Base-by-base conservation (phyloP, 2,888 invertebrate genomes). In the Nezara viridula region DNA sequence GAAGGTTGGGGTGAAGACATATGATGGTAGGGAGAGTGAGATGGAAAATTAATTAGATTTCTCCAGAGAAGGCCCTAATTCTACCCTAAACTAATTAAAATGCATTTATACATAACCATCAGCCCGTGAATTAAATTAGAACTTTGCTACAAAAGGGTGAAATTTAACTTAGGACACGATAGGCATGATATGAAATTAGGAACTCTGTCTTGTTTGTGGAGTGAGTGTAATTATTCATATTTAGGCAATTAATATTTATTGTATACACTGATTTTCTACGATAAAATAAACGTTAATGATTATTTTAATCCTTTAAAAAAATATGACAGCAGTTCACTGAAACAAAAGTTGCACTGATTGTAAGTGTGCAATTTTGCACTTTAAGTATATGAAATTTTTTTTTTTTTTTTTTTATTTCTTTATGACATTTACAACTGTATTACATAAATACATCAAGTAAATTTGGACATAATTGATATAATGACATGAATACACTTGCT, bases 31-130 rank as follows among this genome's bases (percentile, higher is more conserved):
- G 66, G 66, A 37, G 66, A 73, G 66, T 73, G 66, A 73, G 32
- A 73, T 73, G 66, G 66, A 73, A 73, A 73, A 73, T 73, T 73
- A 73, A 73, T 73, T 73, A 73, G 66, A 73, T 73, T 73, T 32
- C 66, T 73, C 32, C 32, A 7, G 32, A 37, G 32, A 73, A 73
- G 66, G 19, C 37, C 66, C 66, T 73, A 73, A 73, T 73, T 73
- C 66, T 73, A 73, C 66, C 37, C 66, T 73, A 73, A 73, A 73
- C 37, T 73, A 73, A 73, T 73, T 73, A 73, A 73, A 73, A 73
- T 73, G 66, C 66, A 73, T 73, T 73, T 73, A 73, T 73, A 73
- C 66, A 32, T 73, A 73, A 14, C 66, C 37, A 73, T 73, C 66
- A 73, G 66, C 37, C 66, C 37, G 32, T 73, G 21, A 37, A 73